phyloP scores from a whole-genome alignment of 2,888 invertebrate species.

The Drosophila stalkeri region DNA sequence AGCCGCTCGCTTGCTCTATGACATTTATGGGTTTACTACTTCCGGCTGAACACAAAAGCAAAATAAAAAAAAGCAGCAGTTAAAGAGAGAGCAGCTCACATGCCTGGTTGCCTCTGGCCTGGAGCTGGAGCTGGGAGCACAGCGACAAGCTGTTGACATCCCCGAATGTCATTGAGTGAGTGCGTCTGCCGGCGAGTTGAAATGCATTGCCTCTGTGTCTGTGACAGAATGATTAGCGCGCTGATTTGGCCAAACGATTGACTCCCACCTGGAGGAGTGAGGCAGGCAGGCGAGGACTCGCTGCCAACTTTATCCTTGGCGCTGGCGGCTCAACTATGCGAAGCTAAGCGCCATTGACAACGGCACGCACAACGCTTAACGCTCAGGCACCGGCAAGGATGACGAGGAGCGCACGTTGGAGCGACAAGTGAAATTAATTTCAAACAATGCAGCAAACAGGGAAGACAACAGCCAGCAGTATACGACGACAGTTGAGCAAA shows the following conservation, averaged over 20 bases:
- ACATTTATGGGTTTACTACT: slow-evolving; percentile 75
- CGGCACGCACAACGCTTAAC: slow-evolving; percentile 61
- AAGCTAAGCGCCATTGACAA: slow-evolving; percentile 71
- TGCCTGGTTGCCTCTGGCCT: neutral
- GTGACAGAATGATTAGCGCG: slow-evolving; percentile 70
- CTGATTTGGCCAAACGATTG: slow-evolving; percentile 76
- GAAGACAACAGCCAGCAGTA: slow-evolving; percentile 64
- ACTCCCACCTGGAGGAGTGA: slow-evolving; percentile 26
- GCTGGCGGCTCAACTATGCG: slow-evolving; percentile 63
- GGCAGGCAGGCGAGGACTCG: slow-evolving; percentile 22
- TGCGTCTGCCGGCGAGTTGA: slow-evolving; percentile 54
- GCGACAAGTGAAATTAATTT: slow-evolving; percentile 80
- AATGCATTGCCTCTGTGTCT: slow-evolving; percentile 48
- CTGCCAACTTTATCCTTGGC: slow-evolving; percentile 55
- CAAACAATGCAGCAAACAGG: slow-evolving; percentile 78
- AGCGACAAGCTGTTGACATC: slow-evolving; percentile 55
- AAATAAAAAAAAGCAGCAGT: neutral
- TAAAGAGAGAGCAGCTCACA: neutral
- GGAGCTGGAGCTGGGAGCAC: too few relatives aligned
- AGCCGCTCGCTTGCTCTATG: slow-evolving; percentile 24
- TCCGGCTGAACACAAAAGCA: slow-evolving; percentile 49
- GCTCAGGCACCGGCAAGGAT: slow-evolving; percentile 30
- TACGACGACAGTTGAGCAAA: slow-evolving; percentile 65
- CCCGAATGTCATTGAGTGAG: slow-evolving; percentile 56
- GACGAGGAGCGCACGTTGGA: slow-evolving; percentile 14